Evolutionary conservation across 2,888 invertebrate species (phyloP).

Genomic region (Lasioglossum marginatum): DNA sequence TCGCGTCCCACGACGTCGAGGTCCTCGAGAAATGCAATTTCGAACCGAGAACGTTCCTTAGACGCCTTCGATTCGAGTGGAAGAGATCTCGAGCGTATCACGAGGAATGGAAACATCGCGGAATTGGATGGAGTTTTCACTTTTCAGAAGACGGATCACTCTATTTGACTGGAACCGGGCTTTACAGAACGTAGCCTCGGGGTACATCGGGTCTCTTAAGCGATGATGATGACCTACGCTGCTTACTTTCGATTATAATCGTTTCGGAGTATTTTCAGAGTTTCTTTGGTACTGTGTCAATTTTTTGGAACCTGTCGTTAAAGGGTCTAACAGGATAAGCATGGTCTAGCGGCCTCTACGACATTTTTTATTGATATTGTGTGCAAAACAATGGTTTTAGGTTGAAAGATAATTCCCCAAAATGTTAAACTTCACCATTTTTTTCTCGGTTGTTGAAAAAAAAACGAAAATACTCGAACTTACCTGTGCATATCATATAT

Average conservation of each 20-base stretch:
- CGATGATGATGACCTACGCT: neutral
- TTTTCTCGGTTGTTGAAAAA: too few relatives aligned
- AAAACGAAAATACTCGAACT: too few relatives aligned
- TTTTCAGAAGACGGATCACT: neutral
- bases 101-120: neutral
- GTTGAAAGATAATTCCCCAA: too few relatives aligned
- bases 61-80: neutral
- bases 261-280: neutral
- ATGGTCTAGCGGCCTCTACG: too few relatives aligned
- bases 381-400: too few relatives aligned
- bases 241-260: neutral
- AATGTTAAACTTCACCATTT: too few relatives aligned
- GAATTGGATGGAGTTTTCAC: conserved; percentile 9
- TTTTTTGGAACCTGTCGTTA: neutral
- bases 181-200: neutral
- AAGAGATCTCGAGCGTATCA: conserved; percentile 8
- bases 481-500: too few relatives aligned
- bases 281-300: neutral
- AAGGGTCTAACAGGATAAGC: too few relatives aligned
- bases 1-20: neutral
- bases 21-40: neutral
- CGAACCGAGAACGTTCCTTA: neutral
- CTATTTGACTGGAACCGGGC: neutral
- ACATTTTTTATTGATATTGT: too few relatives aligned
- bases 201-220: neutral